phyloP scores from a whole-genome alignment of 2,113 vertebrate species.

The Eolophus roseicapilla region DNA sequence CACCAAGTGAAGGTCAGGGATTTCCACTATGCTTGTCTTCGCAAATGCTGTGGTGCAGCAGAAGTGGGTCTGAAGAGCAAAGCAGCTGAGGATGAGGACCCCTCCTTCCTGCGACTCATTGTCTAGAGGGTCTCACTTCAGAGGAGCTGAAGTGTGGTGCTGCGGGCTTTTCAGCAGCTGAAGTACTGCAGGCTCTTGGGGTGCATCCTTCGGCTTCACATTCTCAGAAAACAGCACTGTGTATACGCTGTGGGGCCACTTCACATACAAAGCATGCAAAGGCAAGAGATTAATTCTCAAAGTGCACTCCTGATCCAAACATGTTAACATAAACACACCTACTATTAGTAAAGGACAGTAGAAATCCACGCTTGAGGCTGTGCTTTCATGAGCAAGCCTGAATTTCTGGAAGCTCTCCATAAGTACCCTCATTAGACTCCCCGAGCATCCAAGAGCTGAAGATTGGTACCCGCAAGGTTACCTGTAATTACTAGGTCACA shows the following conservation, averaged over 20 bases:
- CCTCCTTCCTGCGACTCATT: accelerated
- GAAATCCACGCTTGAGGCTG: background rate
- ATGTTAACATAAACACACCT: background rate
- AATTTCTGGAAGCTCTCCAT: background rate
- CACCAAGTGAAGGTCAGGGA: background rate
- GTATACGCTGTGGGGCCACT: background rate
- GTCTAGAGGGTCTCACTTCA: background rate
- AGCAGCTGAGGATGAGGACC: background rate
- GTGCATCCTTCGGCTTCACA: accelerated
- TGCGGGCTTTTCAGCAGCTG: background rate
- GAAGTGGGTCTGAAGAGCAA: background rate
- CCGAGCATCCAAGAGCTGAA: background rate
- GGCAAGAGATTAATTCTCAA: background rate
- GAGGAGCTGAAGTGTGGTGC: background rate
- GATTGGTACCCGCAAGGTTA: background rate
- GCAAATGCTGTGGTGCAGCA: background rate
- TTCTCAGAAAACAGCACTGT: background rate
- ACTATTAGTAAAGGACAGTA: background rate
- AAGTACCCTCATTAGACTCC: background rate
- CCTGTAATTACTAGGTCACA: background rate
- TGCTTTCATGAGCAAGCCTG: background rate
- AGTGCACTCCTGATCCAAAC: background rate
- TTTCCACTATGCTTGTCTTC: background rate
- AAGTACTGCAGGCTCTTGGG: background rate
- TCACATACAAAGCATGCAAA: accelerated